These are phyloP conservation scores for Prietella phreatophila DNA, from an alignment of 2,113 vertebrate genomes.

Conservation along the genomic window DNA sequence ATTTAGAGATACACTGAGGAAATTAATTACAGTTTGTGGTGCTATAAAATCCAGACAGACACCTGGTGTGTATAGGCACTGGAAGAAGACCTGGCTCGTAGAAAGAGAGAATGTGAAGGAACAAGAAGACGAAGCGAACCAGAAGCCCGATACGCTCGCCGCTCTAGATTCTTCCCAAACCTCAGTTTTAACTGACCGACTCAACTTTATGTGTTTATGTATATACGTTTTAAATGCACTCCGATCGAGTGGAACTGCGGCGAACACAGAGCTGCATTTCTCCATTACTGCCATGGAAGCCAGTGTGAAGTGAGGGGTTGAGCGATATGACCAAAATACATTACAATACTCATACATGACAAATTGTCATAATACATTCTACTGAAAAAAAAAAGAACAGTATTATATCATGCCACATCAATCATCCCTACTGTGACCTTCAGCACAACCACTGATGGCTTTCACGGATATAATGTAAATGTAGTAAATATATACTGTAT, in stretches of 20 bases:
- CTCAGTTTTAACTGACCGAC: conserved; percentile 53
- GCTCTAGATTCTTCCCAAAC: conserved; percentile 57
- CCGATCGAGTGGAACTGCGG: not conserved
- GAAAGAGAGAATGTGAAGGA: conserved; percentile 38
- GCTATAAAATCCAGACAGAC: no score
- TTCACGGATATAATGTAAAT: not conserved
- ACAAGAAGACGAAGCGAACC: conserved; percentile 38
- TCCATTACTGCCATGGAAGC: not conserved
- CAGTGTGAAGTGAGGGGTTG: not conserved
- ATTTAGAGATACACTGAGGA: not conserved
- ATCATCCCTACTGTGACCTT: not conserved
- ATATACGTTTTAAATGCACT: not conserved
- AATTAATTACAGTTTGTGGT: not conserved
- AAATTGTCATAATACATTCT: not conserved
- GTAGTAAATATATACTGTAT: conserved; percentile 8
- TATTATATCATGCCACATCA: not conserved
- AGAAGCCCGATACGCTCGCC: conserved; percentile 34
- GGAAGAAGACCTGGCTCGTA: conserved; percentile 65
- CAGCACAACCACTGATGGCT: not conserved
- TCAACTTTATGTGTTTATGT: not conserved
- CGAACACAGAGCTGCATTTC: not conserved
- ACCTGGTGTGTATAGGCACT: conserved; percentile 57
- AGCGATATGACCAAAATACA: not conserved
- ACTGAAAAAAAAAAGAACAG: no score
- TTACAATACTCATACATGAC: not conserved